These are phyloP conservation scores for Nymphalis io DNA, from an alignment of 1,140 invertebrate genomes.

Conservation along the genomic window DNA sequence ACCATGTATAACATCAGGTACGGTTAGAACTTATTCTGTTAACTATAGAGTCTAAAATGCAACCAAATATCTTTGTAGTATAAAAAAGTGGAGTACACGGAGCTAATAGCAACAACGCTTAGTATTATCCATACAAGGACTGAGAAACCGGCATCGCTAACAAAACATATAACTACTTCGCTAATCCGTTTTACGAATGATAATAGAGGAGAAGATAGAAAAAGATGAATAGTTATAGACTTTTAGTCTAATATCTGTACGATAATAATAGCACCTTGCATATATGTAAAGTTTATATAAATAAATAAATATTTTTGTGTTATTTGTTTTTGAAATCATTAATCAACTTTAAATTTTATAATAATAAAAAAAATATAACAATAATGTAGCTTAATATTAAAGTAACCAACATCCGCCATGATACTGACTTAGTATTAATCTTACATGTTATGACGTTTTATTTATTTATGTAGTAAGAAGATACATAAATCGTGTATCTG, in stretches of 20 bases:
- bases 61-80: not conserved
- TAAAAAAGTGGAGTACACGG: not conserved
- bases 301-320: too few species aligned
- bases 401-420: not conserved
- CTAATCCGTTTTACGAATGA: not conserved
- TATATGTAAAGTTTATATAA: too few species aligned
- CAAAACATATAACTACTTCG: not conserved
- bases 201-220: not conserved
- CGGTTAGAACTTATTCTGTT: not conserved
- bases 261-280: too few species aligned
- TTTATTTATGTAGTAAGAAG: not conserved
- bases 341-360: too few species aligned
- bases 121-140: not conserved
- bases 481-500: not conserved
- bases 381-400: too few species aligned
- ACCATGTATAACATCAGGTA: not conserved
- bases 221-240: not conserved
- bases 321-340: too few species aligned
- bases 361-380: too few species aligned
- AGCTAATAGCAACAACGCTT: conserved; percentile 4
- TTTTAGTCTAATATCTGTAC: too few species aligned
- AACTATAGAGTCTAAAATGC: not conserved
- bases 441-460: not conserved
- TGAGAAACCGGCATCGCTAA: not conserved
- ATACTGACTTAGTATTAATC: not conserved